These are phyloP conservation scores for Percina caprodes DNA, from an alignment of 2,113 vertebrate genomes.

Conservation along the genomic window DNA sequence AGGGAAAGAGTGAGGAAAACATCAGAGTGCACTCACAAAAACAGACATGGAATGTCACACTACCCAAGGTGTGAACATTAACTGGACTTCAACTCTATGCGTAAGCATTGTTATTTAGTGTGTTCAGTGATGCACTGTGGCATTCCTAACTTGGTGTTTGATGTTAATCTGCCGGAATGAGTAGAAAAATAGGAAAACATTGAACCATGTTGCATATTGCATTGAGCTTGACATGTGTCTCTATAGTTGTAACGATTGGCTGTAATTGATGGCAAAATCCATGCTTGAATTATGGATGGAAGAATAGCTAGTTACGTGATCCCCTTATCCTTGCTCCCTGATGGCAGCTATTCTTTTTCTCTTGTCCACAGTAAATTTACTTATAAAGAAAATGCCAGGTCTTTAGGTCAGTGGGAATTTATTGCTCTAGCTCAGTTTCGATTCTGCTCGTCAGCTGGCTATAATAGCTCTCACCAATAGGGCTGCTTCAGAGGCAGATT, in stretches of 20 bases:
- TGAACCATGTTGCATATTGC: slow-evolving; percentile 48
- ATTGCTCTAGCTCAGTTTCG: slow-evolving; percentile 48
- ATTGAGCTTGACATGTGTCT: slow-evolving; percentile 61
- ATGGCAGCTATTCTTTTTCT: slow-evolving; percentile 11
- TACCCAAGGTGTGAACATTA: slow-evolving; percentile 42
- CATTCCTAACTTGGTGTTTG: slow-evolving; percentile 59
- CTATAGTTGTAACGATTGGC: slow-evolving; percentile 41
- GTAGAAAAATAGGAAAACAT: slow-evolving; percentile 51
- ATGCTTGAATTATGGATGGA: slow-evolving; percentile 45
- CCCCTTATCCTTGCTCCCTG: slow-evolving; percentile 23
- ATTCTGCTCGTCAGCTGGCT: slow-evolving; percentile 25
- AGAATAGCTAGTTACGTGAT: slow-evolving; percentile 9
- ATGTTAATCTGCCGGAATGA: slow-evolving; percentile 78
- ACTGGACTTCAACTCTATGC: slow-evolving; percentile 27
- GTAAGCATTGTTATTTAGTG: slow-evolving; percentile 32
- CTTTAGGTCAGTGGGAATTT: slow-evolving; percentile 20
- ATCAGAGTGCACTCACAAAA: not conserved
- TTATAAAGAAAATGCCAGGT: slow-evolving; percentile 1
- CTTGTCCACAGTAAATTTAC: not conserved
- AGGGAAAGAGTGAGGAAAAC: not conserved
- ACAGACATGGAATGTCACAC: slow-evolving; percentile 23
- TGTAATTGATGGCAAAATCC: slow-evolving; percentile 57
- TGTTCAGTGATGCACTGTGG: slow-evolving; percentile 48
- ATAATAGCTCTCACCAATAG: slow-evolving; percentile 31
- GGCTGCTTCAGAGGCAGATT: slow-evolving; percentile 41